Base-by-base conservation (phyloP, 2,888 invertebrate genomes). In the Laothoe populi region DNA sequence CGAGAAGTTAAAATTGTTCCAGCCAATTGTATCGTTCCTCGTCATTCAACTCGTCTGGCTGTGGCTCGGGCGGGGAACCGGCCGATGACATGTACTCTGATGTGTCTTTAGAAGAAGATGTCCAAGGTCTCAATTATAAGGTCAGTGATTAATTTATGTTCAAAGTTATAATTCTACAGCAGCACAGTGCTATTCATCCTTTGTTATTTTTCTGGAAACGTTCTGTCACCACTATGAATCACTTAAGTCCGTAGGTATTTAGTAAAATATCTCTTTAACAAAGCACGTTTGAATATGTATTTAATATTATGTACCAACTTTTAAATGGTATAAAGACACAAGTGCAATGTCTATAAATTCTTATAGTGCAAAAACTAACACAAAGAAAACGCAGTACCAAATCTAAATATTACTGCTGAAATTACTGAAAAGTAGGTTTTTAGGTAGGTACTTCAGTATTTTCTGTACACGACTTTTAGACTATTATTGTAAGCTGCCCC, bases 61-160 rank as follows among this genome's bases (percentile, higher is more conserved):
- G 97, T 86, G 97, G 97, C 84, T 98, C 98, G 74, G 97, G 96
- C 82, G 97, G 97, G 89, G 97, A 98, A 91, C 96, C 96, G 80
- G 97, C 96, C 63, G 98, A 98, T 94, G 98, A 98, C 92, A 97
- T 98, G 96, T 98, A 97, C 94, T 98, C 98, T 71, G 98, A 98
- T 93, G 97, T 97, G 63, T 97, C 97, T 72, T 93, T 98, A 72
- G 97, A 97, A 86, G 98, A 98, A 85, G 98, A 98, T 90, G 97
- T 98, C 64, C 96, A 97, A 90, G 98, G 98, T 91, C 95, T 98
- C 81, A 98, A 97, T 90, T 97, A 98, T 88, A 97, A 98, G 96
- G 98, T 98, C 73, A 83, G 91, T 48, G 48, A 26, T 31, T 38
- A 38, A 38, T 53, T 46, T 2, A 13, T 24, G 13, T 24, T 23